Evolutionary conservation across 2,888 invertebrate genomes (phyloP), one percentile per base, ranked within the genome.

Genomic region (Brachynemurus nebulosus): DNA sequence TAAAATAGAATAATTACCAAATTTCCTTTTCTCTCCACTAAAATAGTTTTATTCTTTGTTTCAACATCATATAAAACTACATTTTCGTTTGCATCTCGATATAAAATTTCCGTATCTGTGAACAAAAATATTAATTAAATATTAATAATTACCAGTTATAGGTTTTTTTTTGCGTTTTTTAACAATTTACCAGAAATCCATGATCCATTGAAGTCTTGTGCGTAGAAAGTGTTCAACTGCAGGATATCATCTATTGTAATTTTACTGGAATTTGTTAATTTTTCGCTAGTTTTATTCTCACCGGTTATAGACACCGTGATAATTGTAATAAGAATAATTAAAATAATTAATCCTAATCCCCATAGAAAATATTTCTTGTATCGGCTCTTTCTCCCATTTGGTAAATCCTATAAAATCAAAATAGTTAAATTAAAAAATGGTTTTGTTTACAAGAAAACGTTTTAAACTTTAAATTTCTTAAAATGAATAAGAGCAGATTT

Each of bases 141-240:
- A 33, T 49, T 37, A 19, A 2, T 16, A n/a, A n/a, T n/a, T n/a
- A n/a, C n/a, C n/a, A n/a, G n/a, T 17, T n/a, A 5, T 9, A 17
- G 18, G n/a, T 8, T 4, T 6, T 8, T 5, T 17, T 35, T 45
- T 42, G 44, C 34, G 14, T 38, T 35, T 27, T 30, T 45, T 45
- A 14, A 42, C 45, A 44, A 55, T 60, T 61, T 65, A 85, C 86
- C 85, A 60, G 80, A 75, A 45, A 84, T 69, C 88, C 89, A 90
- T 38, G 80, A 77, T 42, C 80, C 88, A 62, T 88, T 88, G 61
- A 88, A 88, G 34, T 74, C 67, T 47, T 70, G 69, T 0, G 85
- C 70, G 11, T 73, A 64, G 48, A 79, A 74, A 47, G 70, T 73
- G 38, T 84, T 83, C n/a, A n/a, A n/a, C 27, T 68, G 69, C 14